Base-by-base conservation (phyloP, 1,140 invertebrate genomes). In the Drosophila leontia region DNA sequence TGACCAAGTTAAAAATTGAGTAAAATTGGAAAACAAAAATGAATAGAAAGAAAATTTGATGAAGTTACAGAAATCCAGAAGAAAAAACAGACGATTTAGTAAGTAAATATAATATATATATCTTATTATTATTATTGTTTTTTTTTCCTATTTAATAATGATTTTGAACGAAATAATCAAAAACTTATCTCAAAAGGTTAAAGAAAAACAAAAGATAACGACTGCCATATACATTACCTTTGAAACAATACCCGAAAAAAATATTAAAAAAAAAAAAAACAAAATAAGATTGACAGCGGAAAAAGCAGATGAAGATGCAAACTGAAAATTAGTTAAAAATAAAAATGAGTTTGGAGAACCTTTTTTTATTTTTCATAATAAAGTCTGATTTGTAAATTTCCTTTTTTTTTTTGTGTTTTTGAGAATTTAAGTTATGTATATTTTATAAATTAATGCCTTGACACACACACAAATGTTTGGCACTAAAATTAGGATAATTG, bases 151-250 rank as follows among this genome's bases (percentile, higher is more conserved):
- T 53, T 64, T 44, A 50, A 69, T 78, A 57, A 68, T 70, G 74
- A 78, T 74, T 84, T 86, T 76, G 35, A 63, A 76, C 29, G 57
- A 70, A 64, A 75, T 78, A 83, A 80, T 87, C 80, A 88, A 80
- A 77, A 77, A 53, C 19, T 83, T 78, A 87, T 87, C 80, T 87
- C 84, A 87, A 82, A 74, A 50, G 55, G 65, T 72, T 59, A 59
- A 69, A 48, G 47, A 32, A 57, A 69, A 70, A 71, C 35, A 87
- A 55, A 82, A 82, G 61, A 87, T 77, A 83, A 83, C 74, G 80
- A 87, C 84, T 87, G 84, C 84, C 84, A 87, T 88, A 88, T 87
- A 80, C 62, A 61, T 37, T 80, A 87, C 68, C 60, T 68, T 63
- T 64, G 37, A 42, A 26, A 50, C 50, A 79, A 63, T n/a, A 59